Conservation (phyloP, 2,113 vertebrate species). For the Hemichromis elongatus region DNA sequence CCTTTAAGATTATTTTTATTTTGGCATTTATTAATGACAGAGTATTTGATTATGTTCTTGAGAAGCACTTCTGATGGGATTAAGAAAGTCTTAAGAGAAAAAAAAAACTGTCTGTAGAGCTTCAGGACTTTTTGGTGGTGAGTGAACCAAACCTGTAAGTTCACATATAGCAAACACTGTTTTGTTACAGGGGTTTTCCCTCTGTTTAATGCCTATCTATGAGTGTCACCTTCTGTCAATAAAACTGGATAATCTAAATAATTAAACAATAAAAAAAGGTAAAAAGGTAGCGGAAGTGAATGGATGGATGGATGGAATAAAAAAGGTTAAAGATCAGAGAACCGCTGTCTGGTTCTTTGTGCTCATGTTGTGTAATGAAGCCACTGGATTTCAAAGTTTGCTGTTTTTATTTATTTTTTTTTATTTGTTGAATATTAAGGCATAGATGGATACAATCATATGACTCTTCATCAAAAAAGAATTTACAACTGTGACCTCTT, state of each 20-base stretch:
- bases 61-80: neutral
- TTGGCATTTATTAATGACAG: neutral
- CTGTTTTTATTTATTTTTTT: neutral
- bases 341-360: neutral
- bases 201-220: slow-evolving; percentile 13
- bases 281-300: too few relatives aligned
- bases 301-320: too few relatives aligned
- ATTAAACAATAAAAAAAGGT: slow-evolving; percentile 62
- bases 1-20: neutral
- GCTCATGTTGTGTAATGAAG: neutral
- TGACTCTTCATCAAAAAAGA: slow-evolving; percentile 54
- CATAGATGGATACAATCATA: slow-evolving; percentile 47
- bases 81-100: neutral
- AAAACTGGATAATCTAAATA: slow-evolving; percentile 67
- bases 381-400: neutral
- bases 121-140: neutral
- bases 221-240: slow-evolving; percentile 5
- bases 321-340: slow-evolving; percentile 18
- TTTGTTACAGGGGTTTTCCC: slow-evolving; percentile 7
- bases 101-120: neutral
- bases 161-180: neutral
- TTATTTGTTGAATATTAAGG: slow-evolving; percentile 58
- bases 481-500: slow-evolving; percentile 54
- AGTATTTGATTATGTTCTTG: neutral
- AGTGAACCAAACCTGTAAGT: neutral